Base-by-base conservation (phyloP, 2,888 invertebrate genomes). In the Tenthredo mesomela region DNA sequence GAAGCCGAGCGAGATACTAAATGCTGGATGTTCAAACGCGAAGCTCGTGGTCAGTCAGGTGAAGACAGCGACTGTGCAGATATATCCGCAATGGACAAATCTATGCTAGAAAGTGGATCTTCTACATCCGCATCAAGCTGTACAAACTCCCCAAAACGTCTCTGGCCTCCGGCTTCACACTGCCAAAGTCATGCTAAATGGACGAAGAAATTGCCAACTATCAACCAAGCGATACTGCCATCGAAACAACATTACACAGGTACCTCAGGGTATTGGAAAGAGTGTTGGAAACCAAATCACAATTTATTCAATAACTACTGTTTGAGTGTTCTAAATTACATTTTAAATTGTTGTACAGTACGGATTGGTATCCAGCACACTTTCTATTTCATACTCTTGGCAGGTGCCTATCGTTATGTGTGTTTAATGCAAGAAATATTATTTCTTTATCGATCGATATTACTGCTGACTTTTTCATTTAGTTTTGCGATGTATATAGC, bases 61-160 rank as follows among this genome's bases (percentile, higher is more conserved):
- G 95, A 95, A 87, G 95, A 95, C 86, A 95, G 95, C 87, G 95
- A 95, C 85, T 92, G 90, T 77, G 90, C 91, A 2, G 92, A 92
- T 84, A 70, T 90, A 7, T 91, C 91, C 5, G 84, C 90, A 9
- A 89, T 92, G 86, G 92, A 92, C 61, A 91, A 88, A 77, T 92
- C 92, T 33, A 84, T 92, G 4, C 88, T 92, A 87, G 92, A 92
- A 75, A 92, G 92, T 86, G 93, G 93, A 88, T 95, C 95, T 0
- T 95, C 96, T 0, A 95, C 96, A 0, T 95, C 95, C 0, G 95
- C 95, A 84, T 95, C 96, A 0, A 95, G 95, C 88, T 95, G 95
- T 86, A 95, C 95, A 0, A 95, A 95, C 89, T 95, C 95, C 0
- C 96, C 96, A 0, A 96, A 95, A 92, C 93, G 95, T 84, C 91